Percentiles rank a stretch among this genome's conserved stretches.
Conservation (phyloP, 2,888 invertebrate species). For the Actias luna region DNA sequence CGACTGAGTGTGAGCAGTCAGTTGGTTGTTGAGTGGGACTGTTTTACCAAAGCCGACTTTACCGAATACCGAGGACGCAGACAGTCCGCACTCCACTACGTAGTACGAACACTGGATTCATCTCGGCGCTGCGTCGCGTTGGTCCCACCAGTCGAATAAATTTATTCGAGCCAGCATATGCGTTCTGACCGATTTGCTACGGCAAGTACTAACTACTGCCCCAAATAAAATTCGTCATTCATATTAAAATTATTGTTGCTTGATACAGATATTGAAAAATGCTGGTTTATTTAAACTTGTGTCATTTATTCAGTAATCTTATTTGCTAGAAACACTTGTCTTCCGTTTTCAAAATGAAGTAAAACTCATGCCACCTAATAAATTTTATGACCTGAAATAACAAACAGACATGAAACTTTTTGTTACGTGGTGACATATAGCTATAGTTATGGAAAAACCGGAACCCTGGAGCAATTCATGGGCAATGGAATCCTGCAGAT, state of each 20-base stretch:
- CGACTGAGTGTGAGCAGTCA: slow-evolving; percentile 38
- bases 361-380: no score
- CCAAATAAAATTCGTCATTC: slow-evolving; percentile 38
- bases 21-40: neutral
- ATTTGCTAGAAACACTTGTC: neutral
- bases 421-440: no score
- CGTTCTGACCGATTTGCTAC: slow-evolving; percentile 61
- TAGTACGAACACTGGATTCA: slow-evolving; percentile 4
- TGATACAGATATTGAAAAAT: neutral
- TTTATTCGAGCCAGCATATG: slow-evolving; percentile 27
- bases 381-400: no score
- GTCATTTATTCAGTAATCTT: neutral
- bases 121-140: slow-evolving; percentile 37
- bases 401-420: no score
- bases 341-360: no score
- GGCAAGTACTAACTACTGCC: slow-evolving; percentile 27
- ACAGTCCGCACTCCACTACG: slow-evolving; percentile 19
- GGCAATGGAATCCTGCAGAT: no score
- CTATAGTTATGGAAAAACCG: no score
- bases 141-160: slow-evolving; percentile 44
- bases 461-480: no score
- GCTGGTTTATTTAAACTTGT: neutral
- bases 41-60: neutral
- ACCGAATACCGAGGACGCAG: slow-evolving; percentile 1
- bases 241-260: slow-evolving; percentile 24